Evolutionary conservation across 2,113 vertebrate species (phyloP).

Genomic region (Balaenoptera acutorostrata): DNA sequence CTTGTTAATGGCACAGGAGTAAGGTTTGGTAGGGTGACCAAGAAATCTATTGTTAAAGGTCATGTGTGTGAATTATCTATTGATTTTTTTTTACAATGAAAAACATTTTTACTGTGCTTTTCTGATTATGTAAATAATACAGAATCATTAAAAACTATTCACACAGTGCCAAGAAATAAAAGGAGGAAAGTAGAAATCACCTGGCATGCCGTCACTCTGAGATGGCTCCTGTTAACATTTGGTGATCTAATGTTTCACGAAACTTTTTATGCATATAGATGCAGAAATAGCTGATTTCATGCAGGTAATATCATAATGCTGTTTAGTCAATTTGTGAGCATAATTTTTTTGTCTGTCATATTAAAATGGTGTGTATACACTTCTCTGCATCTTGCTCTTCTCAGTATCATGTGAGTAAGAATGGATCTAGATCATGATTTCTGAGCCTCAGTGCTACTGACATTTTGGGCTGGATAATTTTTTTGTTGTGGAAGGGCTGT

Average conservation of each 20-base stretch:
- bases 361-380: neutral
- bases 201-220: neutral
- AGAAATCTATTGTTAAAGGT: neutral
- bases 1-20: neutral
- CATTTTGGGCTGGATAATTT: neutral
- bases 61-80: neutral
- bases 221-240: neutral
- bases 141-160: neutral
- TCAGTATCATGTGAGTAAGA: neutral
- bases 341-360: neutral
- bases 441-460: neutral
- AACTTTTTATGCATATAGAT: neutral
- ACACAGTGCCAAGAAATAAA: neutral
- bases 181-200: conserved; percentile 1
- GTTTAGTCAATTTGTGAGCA: neutral
- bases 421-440: neutral
- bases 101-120: neutral
- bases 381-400: neutral
- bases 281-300: conserved; percentile 13
- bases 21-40: neutral
- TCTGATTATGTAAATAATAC: neutral
- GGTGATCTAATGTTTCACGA: neutral
- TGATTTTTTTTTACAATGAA: neutral
- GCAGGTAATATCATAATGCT: neutral
- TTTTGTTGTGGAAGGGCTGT: neutral